Evolutionary conservation across 1,140 invertebrate genomes (phyloP).

Genomic region (Drosophila busckii): DNA sequence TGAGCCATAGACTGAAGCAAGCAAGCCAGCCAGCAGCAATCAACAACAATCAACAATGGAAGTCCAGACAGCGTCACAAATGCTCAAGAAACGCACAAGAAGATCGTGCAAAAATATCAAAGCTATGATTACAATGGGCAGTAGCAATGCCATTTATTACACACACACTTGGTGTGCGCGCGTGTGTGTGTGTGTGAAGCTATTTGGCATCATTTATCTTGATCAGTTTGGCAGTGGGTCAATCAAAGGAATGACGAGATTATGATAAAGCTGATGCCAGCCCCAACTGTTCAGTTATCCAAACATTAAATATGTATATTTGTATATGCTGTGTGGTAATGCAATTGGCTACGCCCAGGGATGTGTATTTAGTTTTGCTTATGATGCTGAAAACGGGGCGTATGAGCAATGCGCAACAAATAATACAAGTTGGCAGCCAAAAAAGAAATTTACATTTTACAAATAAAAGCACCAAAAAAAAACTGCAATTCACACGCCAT

Average conservation of each 20-base stretch:
- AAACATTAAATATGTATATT: constrained; percentile 26
- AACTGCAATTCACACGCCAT: constrained; percentile 51
- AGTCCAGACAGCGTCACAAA: constrained; percentile 40
- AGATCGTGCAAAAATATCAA: constrained; percentile 51
- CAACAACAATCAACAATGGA: constrained; percentile 41
- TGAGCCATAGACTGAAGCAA: too few relatives aligned
- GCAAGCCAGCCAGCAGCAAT: not conserved
- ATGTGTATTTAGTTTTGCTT: constrained; percentile 29
- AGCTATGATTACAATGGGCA: not conserved
- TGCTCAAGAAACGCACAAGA: constrained; percentile 49
- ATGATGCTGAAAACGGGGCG: constrained; percentile 38
- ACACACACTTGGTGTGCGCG: too few relatives aligned
- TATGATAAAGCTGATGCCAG: constrained; percentile 15
- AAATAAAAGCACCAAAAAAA: constrained; percentile 1
- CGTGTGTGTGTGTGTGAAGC: constrained; percentile 34
- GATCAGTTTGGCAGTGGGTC: constrained; percentile 46
- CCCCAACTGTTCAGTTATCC: too few relatives aligned
- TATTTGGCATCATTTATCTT: constrained; percentile 62
- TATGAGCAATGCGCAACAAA: constrained; percentile 31
- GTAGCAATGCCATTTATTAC: constrained; percentile 14
- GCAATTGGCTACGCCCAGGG: constrained; percentile 50
- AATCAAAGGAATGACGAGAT: constrained; percentile 32
- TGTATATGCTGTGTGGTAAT: constrained; percentile 48
- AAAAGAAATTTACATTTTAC: constrained; percentile 28
- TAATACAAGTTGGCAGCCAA: constrained; percentile 15